phyloP scores from a whole-genome alignment of 2,797 vertebrate genomes.

The Darevskia mixta region DNA sequence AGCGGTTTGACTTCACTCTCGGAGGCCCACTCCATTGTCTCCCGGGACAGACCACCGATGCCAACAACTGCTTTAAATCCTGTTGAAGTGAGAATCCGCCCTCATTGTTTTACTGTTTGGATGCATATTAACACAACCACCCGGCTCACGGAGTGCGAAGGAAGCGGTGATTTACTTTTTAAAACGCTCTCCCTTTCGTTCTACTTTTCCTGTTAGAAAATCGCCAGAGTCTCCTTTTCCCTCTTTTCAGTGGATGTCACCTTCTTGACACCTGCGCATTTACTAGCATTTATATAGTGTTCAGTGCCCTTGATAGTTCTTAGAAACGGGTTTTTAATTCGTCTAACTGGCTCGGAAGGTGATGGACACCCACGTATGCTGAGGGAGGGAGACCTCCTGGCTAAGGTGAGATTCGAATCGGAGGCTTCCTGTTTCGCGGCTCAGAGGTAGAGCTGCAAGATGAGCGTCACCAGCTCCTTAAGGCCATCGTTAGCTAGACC shows the following conservation, averaged over 20 bases:
- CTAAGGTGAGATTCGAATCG: not conserved
- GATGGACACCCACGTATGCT: not conserved
- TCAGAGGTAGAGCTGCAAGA: not conserved
- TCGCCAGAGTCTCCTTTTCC: not conserved
- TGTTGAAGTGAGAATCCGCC: not conserved
- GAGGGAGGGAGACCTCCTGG: too few relatives aligned
- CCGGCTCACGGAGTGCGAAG: not conserved
- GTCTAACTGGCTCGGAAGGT: not conserved
- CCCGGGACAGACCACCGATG: too few relatives aligned
- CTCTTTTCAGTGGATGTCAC: too few relatives aligned
- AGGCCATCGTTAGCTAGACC: too few relatives aligned
- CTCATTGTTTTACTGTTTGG: not conserved
- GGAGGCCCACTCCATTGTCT: too few relatives aligned
- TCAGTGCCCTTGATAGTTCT: not conserved
- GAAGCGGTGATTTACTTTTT: not conserved
- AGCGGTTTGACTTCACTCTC: too few relatives aligned
- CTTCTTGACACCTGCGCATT: not conserved
- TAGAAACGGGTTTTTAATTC: not conserved
- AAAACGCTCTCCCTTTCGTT: not conserved
- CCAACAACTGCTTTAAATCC: not conserved
- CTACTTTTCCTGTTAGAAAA: not conserved
- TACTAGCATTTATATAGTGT: not conserved
- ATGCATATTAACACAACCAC: not conserved
- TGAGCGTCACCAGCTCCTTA: not conserved
- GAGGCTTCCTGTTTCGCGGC: not conserved